A percentile compares a stretch with the other conserved stretches of the same genome.
Conservation (phyloP, 2,888 invertebrate genomes). For the Hybos culiciformis region DNA sequence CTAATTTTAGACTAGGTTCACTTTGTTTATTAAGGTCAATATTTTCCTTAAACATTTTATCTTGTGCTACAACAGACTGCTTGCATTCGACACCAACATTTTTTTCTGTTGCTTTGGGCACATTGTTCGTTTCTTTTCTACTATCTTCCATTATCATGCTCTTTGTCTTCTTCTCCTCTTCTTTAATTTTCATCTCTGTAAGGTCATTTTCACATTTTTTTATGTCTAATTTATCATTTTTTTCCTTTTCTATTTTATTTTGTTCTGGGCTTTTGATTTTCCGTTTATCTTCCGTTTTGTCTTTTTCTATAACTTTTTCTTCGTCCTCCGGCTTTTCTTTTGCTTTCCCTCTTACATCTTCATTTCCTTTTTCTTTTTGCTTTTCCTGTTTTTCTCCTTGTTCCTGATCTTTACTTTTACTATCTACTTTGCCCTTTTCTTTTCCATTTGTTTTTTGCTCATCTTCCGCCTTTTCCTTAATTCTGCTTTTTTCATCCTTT, state of each 20-base stretch:
- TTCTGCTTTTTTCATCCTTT: no score
- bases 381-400: conserved; percentile 5
- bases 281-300: background rate
- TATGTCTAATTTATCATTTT: no score
- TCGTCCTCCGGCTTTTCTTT: conserved; percentile 2
- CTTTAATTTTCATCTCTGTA: no score
- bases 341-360: conserved; percentile 8
- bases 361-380: conserved; percentile 9
- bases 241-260: conserved; percentile 5
- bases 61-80: conserved; percentile 10
- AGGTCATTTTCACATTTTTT: no score
- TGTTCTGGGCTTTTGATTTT: no score
- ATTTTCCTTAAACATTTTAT: no score
- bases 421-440: conserved; percentile 10
- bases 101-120: conserved; percentile 11
- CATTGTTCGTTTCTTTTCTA: no score
- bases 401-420: conserved; percentile 9
- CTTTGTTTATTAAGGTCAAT: no score
- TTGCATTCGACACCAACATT: conserved; percentile 7
- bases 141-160: no score
- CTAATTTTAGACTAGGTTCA: no score
- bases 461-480: conserved; percentile 13
- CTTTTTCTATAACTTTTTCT: background rate
- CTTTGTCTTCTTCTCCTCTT: no score
- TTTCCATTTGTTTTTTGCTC: conserved; percentile 13